These are phyloP conservation scores for Anarsia innoxiella DNA, from an alignment of 2,888 invertebrate genomes.

Conservation along the genomic window DNA sequence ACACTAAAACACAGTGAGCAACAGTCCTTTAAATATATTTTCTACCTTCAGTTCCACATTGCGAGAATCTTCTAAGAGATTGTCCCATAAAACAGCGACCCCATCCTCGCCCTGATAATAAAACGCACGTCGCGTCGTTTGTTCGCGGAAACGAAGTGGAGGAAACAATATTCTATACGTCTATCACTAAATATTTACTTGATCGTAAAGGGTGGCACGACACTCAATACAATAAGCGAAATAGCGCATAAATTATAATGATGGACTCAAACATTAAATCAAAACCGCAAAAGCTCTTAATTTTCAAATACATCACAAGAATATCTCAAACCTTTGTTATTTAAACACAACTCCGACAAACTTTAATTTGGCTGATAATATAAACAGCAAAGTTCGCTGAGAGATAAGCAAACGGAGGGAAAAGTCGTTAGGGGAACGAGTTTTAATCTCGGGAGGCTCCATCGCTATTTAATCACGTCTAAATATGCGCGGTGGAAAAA, in stretches of 20 bases:
- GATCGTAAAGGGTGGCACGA: too few species aligned
- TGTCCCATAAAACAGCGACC: constrained; percentile 6
- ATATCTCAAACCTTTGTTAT: constrained; percentile 32
- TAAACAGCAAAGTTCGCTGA: constrained; percentile 58
- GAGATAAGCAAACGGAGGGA: constrained; percentile 58
- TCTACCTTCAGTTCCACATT: too few species aligned
- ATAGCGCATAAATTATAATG: too few species aligned
- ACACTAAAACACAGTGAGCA: too few species aligned
- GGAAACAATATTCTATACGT: constrained; percentile 11
- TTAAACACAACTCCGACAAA: constrained; percentile 55
- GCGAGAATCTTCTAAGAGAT: constrained; percentile 1
- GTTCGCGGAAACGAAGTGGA: constrained; percentile 11
- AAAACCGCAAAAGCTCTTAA: too few species aligned
- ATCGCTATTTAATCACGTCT: constrained; percentile 68
- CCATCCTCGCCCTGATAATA: constrained; percentile 9
- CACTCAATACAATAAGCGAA: too few species aligned
- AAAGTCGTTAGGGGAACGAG: constrained; percentile 56
- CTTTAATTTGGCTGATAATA: constrained; percentile 64
- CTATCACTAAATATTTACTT: not conserved
- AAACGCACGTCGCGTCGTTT: constrained; percentile 12
- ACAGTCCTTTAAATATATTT: too few species aligned
- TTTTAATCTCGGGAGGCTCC: constrained; percentile 52
- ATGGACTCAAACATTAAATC: too few species aligned
- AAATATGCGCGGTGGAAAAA: constrained; percentile 62
- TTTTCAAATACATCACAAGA: constrained; percentile 17